These are phyloP conservation scores for Anhinga anhinga DNA, from an alignment of 2,113 vertebrate genomes.

Conservation along the genomic window DNA sequence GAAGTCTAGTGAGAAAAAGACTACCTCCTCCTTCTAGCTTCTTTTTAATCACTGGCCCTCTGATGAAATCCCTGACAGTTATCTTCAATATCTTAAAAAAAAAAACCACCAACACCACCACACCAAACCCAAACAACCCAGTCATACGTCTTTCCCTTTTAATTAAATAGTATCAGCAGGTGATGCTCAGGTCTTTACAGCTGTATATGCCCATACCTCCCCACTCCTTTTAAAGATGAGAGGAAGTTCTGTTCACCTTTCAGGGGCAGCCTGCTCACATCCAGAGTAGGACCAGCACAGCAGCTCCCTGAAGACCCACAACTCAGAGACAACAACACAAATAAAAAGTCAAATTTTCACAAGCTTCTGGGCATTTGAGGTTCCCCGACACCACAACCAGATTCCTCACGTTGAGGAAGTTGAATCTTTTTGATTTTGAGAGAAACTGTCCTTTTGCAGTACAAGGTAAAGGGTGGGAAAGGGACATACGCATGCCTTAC, in stretches of 20 bases:
- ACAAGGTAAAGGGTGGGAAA: not conserved
- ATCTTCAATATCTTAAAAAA: not conserved
- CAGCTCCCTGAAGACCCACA: not conserved
- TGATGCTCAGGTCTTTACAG: not conserved
- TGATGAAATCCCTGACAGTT: not conserved
- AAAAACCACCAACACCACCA: not conserved
- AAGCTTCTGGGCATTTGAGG: not conserved
- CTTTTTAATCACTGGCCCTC: not conserved
- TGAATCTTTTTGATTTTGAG: not conserved
- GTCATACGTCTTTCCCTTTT: not conserved
- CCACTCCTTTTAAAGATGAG: not conserved
- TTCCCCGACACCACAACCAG: not conserved
- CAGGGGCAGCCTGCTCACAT: not conserved
- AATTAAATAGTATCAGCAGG: not conserved
- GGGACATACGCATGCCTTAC: accelerated
- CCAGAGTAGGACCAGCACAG: not conserved
- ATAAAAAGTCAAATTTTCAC: not conserved
- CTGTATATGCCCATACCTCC: not conserved
- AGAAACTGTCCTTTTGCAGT: not conserved
- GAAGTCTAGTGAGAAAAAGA: not conserved
- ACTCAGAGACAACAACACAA: not conserved
- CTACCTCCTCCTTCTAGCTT: not conserved
- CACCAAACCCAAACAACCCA: not conserved
- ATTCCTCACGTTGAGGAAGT: not conserved
- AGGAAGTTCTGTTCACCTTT: not conserved